These are phyloP conservation scores for Corythornis madagascariensis DNA, from an alignment of 2,113 vertebrate species.

Conservation along the genomic window DNA sequence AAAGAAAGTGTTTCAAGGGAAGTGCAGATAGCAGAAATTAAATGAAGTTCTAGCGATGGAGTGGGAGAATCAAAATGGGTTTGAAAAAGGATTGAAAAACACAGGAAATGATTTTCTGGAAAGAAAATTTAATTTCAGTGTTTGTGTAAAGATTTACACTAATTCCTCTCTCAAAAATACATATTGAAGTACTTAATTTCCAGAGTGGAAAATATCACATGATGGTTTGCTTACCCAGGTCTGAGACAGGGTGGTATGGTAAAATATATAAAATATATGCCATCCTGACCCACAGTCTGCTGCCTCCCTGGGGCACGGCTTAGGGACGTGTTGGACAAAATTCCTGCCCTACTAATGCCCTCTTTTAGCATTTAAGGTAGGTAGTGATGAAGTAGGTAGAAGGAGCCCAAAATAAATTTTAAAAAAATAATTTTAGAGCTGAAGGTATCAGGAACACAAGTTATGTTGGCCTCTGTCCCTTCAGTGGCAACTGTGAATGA, in stretches of 20 bases:
- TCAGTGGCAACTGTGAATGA: too few species aligned
- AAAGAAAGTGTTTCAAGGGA: not conserved
- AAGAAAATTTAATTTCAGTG: not conserved
- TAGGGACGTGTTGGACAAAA: too few species aligned
- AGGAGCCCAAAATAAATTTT: too few species aligned
- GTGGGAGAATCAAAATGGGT: not conserved
- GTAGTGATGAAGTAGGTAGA: too few species aligned
- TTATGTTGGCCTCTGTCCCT: too few species aligned
- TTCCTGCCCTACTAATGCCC: too few species aligned
- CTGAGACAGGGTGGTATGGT: not conserved
- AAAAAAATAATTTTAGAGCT: too few species aligned
- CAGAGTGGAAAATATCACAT: not conserved
- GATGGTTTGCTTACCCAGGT: not conserved
- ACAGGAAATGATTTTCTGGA: not conserved
- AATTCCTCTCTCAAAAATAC: not conserved
- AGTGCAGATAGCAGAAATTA: not conserved
- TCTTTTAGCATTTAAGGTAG: too few species aligned
- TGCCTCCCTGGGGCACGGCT: too few species aligned
- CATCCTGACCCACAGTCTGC: too few species aligned
- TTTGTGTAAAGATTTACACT: not conserved
- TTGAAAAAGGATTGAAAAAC: not conserved
- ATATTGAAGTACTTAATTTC: not conserved
- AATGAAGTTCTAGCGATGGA: not conserved
- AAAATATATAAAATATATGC: not conserved
- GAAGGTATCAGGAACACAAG: too few species aligned